These are phyloP conservation scores for Acleris literana DNA, from an alignment of 2,888 invertebrate species.

Conservation along the genomic window DNA sequence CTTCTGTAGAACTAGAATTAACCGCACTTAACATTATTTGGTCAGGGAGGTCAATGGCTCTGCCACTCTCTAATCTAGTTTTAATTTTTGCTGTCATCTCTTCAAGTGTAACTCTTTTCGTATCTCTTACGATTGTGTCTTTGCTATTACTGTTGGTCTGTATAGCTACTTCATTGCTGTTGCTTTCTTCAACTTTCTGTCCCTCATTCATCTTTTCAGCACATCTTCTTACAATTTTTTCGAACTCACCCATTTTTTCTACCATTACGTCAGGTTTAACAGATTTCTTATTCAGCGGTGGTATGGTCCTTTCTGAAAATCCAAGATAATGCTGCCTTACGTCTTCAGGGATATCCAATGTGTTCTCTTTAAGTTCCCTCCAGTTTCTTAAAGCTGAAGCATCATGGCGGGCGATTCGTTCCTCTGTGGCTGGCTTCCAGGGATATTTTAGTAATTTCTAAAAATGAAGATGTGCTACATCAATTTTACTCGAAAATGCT, in stretches of 20 bases:
- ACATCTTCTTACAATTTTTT: conserved; percentile 74
- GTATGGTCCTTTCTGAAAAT: conserved; percentile 85
- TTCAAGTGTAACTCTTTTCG: conserved; percentile 64
- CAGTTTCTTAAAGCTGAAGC: conserved; percentile 87
- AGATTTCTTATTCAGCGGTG: conserved; percentile 64
- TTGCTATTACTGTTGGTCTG: conserved; percentile 31
- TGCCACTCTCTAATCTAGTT: conserved; percentile 61
- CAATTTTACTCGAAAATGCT: not conserved
- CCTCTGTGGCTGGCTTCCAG: conserved; percentile 84
- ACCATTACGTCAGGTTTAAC: conserved; percentile 64
- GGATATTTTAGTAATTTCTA: conserved; percentile 86
- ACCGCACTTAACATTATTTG: conserved; percentile 62
- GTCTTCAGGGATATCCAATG: conserved; percentile 72
- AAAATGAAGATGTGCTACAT: conserved; percentile 40
- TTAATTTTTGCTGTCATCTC: conserved; percentile 65
- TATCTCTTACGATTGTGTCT: conserved; percentile 44
- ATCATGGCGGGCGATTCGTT: conserved; percentile 86
- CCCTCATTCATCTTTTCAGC: conserved; percentile 52
- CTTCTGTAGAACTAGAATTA: conserved; percentile 36
- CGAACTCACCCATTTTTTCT: conserved; percentile 71
- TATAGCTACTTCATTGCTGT: conserved; percentile 28
- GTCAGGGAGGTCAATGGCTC: conserved; percentile 60
- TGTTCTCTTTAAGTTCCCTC: conserved; percentile 84
- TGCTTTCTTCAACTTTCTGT: conserved; percentile 36
- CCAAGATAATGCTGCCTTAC: conserved; percentile 85